Percentiles rank a stretch among this genome's conserved stretches.
Conservation (phyloP, 2,113 vertebrate genomes). For the Ia io region DNA sequence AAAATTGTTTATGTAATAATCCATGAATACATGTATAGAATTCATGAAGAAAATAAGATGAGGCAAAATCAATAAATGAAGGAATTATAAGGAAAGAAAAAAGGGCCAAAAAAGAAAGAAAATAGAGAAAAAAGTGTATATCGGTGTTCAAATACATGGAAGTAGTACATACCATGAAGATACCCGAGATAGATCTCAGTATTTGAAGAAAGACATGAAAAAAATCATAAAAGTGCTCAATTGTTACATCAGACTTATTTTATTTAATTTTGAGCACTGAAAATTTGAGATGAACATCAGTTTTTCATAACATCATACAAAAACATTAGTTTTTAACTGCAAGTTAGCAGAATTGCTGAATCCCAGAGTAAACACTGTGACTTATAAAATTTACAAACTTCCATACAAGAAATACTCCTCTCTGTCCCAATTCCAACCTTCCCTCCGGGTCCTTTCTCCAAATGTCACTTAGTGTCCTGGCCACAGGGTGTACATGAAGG, state of each 20-base stretch:
- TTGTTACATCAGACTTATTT: background rate
- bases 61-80: background rate
- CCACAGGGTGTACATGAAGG: background rate
- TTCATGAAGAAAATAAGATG: background rate
- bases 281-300: background rate
- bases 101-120: background rate
- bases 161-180: background rate
- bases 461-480: background rate
- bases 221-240: background rate
- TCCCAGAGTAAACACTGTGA: background rate
- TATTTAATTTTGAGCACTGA: background rate
- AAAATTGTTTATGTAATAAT: background rate
- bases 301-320: background rate
- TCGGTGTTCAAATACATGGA: background rate
- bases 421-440: background rate
- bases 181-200: background rate
- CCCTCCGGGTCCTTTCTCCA: background rate
- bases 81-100: background rate
- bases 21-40: background rate
- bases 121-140: background rate
- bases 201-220: background rate
- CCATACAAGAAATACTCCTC: background rate
- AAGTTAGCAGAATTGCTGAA: background rate
- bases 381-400: background rate
- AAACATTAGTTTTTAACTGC: constrained; percentile 9